Base-by-base conservation (phyloP, 2,888 invertebrate genomes). In the Conistra vaccinii region DNA sequence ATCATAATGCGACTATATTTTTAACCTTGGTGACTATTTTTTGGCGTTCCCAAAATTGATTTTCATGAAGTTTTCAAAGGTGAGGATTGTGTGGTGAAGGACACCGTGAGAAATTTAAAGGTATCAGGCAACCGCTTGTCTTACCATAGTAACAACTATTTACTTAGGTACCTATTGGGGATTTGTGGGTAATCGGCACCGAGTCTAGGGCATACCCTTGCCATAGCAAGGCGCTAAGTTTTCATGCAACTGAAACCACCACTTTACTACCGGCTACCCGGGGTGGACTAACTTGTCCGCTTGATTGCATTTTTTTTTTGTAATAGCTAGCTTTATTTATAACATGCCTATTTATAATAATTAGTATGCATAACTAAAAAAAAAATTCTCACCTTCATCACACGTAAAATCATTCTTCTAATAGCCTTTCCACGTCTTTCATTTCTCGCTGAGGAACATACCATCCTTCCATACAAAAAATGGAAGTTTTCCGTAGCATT, bases 351-450 rank as follows among this genome's bases (percentile, higher is more conserved):
- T 48, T 45, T 45, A 45, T 42, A 42, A 42, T 12, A 12, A 5
- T 53, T 35, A 12, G 26, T n/a, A 17, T 73, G 0, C 20, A 35
- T 20, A 58, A 39, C 0, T 10, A 10, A 29, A 35, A 32, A n/a
- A 35, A 12, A 65, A 17, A 1, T 3, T 20, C 83, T 80, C 67
- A 83, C 83, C 83, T 10, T 42, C 63, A 55, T 17, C 0, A 58
- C 3, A n/a, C n/a, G n/a, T n/a, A n/a, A n/a, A n/a, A n/a, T n/a
- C n/a, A n/a, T n/a, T n/a, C n/a, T n/a, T n/a, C n/a, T n/a, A n/a
- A n/a, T n/a, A n/a, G n/a, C n/a, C n/a, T n/a, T n/a, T n/a, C n/a
- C 0, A n/a, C 20, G 29, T 1, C 0, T 0, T 48, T 73, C 84
- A 0, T 10, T 0, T 3, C 20, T 29, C 0, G 6, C 9, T 48